Base-by-base conservation (phyloP, 2,888 invertebrate species). In the Mamestra brassicae region DNA sequence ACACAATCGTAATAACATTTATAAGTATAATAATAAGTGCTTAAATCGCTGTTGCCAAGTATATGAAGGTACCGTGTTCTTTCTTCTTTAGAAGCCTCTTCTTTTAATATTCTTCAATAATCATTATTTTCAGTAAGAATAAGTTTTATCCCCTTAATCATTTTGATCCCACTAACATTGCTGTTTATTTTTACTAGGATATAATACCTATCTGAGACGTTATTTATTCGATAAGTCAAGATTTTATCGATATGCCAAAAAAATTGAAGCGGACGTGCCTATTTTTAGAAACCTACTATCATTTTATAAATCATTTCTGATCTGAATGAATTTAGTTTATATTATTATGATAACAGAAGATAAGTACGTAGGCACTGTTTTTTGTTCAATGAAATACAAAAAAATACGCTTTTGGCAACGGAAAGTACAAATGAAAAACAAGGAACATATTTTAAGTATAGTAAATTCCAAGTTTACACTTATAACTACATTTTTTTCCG, bases 1-100 rank as follows among this genome's bases (percentile, higher is more conserved):
- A 67, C 34, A 55, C 71, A 68, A 71, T 78, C 61, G 71, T 74
- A 61, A 77, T 83, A 87, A 69, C 64, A 67, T 75, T 75, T 63
- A 58, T 64, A 74, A 38, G 55, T 67, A 68, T 71, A 74, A 42
- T 52, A 52, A 45, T 65, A 71, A 77, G 76, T 85, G 69, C 50
- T 67, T 36, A 69, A 50, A 42, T 71, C 17, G 11, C 45, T 61
- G 36, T 68, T 57, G 50, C 50, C 54, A 63, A 50, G 47, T 72
- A 58, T 34, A n/a, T 10, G 54, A n/a, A 54, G 10, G 54, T 54
- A 57, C 4, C 13, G 1, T 26, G 26, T 26, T 1, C 26, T 26
- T 26, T 26, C 26, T 26, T 26, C 26, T 26, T 26, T 26, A 26
- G 26, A 26, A 26, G 26, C 26, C 1, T 26, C 26, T 26, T 26